Evolutionary conservation across 2,113 vertebrate species (phyloP).

Genomic region (Strix uralensis): DNA sequence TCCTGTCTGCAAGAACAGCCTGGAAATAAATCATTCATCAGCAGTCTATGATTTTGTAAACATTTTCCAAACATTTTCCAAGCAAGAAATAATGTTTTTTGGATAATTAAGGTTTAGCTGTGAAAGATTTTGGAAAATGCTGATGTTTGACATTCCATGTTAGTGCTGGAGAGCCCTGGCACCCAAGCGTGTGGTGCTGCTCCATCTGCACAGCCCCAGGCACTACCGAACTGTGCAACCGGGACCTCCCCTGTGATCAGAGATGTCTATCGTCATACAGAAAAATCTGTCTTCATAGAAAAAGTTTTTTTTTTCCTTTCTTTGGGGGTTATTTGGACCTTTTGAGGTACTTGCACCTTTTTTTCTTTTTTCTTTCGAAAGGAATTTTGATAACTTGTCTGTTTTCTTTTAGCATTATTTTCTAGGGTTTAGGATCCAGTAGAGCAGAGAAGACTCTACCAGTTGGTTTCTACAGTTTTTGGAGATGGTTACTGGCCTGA

Average conservation of each 20-base stretch:
- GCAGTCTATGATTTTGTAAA: not conserved
- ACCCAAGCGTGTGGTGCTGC: fast-evolving
- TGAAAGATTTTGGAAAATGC: not conserved
- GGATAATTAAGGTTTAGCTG: not conserved
- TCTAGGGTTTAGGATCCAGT: not conserved
- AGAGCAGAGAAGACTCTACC: not conserved
- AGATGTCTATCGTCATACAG: not conserved
- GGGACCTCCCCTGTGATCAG: not conserved
- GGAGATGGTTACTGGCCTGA: not conserved
- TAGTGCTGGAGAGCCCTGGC: not conserved
- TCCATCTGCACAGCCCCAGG: not conserved
- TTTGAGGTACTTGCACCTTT: not conserved
- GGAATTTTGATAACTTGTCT: no score
- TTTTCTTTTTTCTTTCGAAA: not conserved
- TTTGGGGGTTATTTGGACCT: not conserved
- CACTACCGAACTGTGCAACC: fast-evolving
- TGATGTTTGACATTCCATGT: not conserved
- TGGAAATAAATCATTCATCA: not conserved
- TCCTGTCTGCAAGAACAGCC: not conserved
- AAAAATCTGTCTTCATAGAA: not conserved
- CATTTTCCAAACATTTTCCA: not conserved
- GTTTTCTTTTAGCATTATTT: not conserved
- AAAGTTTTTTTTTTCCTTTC: not conserved
- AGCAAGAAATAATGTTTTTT: not conserved
- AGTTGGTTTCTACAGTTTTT: not conserved